Evolutionary conservation across 2,797 vertebrate genomes (phyloP), one percentile per base, ranked within the genome.

Genomic region (Acanthurus leucopareius): DNA sequence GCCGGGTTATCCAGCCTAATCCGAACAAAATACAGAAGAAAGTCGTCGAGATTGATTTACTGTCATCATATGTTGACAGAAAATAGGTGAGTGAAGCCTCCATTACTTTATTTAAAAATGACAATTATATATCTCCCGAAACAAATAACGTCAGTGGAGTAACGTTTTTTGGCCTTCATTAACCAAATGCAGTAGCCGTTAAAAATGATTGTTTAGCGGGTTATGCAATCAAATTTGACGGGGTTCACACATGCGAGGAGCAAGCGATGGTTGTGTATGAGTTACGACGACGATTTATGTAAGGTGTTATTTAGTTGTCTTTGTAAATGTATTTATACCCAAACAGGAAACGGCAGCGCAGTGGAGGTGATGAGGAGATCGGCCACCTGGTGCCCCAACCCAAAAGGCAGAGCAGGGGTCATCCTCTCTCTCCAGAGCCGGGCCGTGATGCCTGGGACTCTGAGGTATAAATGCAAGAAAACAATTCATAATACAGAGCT

Each of bases 321-420:
- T 9, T 40, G 5, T 73, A 7, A 47, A 5, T 64, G 38, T 72
- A 9, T 14, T 57, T 73, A 17, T 35, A 14, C 9, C 40, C 7
- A 4, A 70, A 64, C 69, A 96, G 97, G 93, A 99, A 99, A 91
- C 96, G 98, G 73, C 96, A 94, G 82, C 96, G 95, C 84, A 96
- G 95, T 73, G 96, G 95, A 63, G 94, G 61, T 44, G 96, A 98
- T 73, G 97, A 97, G 19, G 97, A 97, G 10, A 96, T 77, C 62
- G 88, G 91, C 79, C 96, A 96, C 35, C 89, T 94, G 74, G 92
- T 97, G 67, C 97, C 97, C 1, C 97, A 97, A 86, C 96, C 94
- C 80, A 99, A 99, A 69, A 93, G 97, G 64, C 96, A 82, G 66
- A 97, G 92, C 85, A 95, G 90, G 64, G 73, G 89, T 75, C 88